A percentile compares a stretch with the other conserved stretches of the same genome.
Evolutionary conservation across 1,140 invertebrate genomes (phyloP).

Genomic region (Heliothis subflexa): DNA sequence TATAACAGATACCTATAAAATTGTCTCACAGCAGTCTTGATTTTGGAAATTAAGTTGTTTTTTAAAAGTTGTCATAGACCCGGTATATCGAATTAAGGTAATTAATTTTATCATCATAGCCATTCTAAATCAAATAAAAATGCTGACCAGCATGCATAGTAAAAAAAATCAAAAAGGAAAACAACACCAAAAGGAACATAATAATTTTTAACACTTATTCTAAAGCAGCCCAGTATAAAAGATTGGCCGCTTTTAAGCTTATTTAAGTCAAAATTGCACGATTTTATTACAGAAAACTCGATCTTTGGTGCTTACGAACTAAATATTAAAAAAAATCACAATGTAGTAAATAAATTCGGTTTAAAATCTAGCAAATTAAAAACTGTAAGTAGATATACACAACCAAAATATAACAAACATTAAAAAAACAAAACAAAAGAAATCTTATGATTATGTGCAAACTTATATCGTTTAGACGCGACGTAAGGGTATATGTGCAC

Average conservation of each 20-base stretch:
- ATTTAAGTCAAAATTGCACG: slow-evolving; percentile 80
- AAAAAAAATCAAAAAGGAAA: slow-evolving; percentile 62
- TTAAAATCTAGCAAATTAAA: slow-evolving; percentile 53
- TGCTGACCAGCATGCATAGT: slow-evolving; percentile 68
- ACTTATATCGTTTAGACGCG: slow-evolving; percentile 49
- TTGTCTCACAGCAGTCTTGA: neutral
- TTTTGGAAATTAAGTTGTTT: slow-evolving; percentile 21
- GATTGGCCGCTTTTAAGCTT: slow-evolving; percentile 54
- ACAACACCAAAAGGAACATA: slow-evolving; percentile 57
- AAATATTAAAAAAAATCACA: slow-evolving; percentile 73
- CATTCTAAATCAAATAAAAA: slow-evolving; percentile 58
- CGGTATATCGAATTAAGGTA: neutral
- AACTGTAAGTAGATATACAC: slow-evolving; percentile 36
- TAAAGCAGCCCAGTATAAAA: slow-evolving; percentile 29
- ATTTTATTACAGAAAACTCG: slow-evolving; percentile 66
- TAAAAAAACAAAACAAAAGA: slow-evolving; percentile 53
- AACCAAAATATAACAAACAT: slow-evolving; percentile 55
- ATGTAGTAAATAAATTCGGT: slow-evolving; percentile 75
- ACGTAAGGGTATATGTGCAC: slow-evolving; percentile 61
- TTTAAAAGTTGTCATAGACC: slow-evolving; percentile 21
- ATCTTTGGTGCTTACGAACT: slow-evolving; percentile 79
- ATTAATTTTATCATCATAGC: slow-evolving; percentile 37
- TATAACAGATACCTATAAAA: no score
- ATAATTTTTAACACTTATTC: slow-evolving; percentile 47
- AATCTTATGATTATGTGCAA: slow-evolving; percentile 60